Evolutionary conservation across 2,888 invertebrate genomes (phyloP), one percentile per base, ranked within the genome.

Genomic region (Lasioglossum malachurum): DNA sequence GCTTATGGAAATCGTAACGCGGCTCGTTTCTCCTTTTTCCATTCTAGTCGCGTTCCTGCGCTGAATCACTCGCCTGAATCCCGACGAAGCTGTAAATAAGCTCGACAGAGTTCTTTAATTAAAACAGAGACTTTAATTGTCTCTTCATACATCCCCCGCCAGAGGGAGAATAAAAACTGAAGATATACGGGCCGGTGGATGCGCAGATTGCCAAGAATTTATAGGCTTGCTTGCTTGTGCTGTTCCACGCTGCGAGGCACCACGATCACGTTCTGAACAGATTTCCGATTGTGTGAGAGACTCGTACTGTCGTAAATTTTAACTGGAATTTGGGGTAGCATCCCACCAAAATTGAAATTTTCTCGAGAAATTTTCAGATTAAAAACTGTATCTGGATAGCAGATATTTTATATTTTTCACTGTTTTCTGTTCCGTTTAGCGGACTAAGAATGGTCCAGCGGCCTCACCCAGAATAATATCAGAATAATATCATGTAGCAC

Each of bases 131-230:
- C 71, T 82, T 82, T 80, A 86, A 88, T 84, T 71, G 75, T 80
- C 82, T 69, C 69, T 67, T 73, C 49, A 19, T 14, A 31, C 38
- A 38, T n/a, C 23, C 72, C 10, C 44, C 31, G n/a, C 41, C 16
- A 1, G 23, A 53, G 14, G 27, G 7, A 23, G 49, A 60, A 73
- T 67, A 78, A 74, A 80, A 41, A 72, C 23, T 38, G 16, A 60
- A 81, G 69, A 64, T 57, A 49, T 80, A 78, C 64, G 77, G 27
- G 27, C 69, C 57, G 77, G 75, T 53, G 46, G 49, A 73, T 74
- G 75, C 77, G 76, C 78, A 67, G 75, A 78, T 83, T 81, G 85
- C 78, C 60, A 73, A 75, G 49, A 81, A 88, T 88, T 88, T 83
- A 88, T 76, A 77, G 35, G 7, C 31, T 27, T 35, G 19, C 35